Evolutionary conservation across 1,140 invertebrate species (phyloP).

Genomic region (Dreissena polymorpha): DNA sequence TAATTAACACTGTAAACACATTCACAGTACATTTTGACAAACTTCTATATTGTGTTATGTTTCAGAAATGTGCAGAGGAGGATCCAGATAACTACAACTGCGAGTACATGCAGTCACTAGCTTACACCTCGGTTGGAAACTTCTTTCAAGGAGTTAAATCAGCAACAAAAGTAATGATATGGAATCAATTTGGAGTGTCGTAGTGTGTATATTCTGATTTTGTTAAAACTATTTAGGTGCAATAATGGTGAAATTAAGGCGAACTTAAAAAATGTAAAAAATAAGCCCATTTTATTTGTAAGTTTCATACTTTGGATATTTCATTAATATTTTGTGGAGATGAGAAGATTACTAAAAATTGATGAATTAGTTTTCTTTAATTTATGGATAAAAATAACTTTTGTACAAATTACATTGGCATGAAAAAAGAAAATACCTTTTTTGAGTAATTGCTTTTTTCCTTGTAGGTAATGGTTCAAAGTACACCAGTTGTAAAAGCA

Average conservation of each 20-base stretch:
- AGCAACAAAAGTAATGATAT: slow-evolving; percentile 65
- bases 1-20: no score
- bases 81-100: slow-evolving; percentile 67
- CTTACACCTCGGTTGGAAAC: slow-evolving; percentile 65
- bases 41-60: slow-evolving; percentile 8
- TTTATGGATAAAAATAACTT: neutral
- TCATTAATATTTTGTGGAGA: no score
- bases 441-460: slow-evolving; percentile 26
- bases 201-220: no score
- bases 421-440: neutral
- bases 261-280: no score
- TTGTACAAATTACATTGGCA: neutral
- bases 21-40: no score
- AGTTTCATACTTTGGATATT: no score
- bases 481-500: slow-evolving; percentile 64
- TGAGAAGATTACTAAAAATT: no score
- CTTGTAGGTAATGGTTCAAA: slow-evolving; percentile 71
- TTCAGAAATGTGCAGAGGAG: slow-evolving; percentile 68
- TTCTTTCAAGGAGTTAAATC: slow-evolving; percentile 72
- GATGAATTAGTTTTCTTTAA: neutral
- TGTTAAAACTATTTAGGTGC: no score
- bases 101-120: slow-evolving; percentile 70
- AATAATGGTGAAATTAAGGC: no score
- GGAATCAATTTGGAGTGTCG: no score
- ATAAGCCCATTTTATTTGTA: no score